A percentile compares a stretch with the other conserved stretches of the same genome.
phyloP scores from a whole-genome alignment of 2,797 vertebrate species.

The Lithobates sylvaticus region DNA sequence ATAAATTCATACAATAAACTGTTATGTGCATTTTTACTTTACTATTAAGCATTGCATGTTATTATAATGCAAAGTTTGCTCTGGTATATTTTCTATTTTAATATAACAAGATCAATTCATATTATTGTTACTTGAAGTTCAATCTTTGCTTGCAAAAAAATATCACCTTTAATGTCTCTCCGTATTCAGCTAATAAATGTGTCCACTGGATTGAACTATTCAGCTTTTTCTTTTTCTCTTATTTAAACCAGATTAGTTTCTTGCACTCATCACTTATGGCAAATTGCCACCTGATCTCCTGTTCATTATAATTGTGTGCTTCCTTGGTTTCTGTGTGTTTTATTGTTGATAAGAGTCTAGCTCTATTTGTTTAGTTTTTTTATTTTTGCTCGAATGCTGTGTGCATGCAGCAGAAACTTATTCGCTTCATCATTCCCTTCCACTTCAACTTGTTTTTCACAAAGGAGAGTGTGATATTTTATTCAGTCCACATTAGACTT shows the following conservation, averaged over 20 bases:
- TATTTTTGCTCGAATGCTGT: not conserved
- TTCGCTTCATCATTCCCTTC: not conserved
- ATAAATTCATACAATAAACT: not conserved
- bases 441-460: constrained; percentile 27
- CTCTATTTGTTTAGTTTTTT: constrained; percentile 20
- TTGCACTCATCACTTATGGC: constrained; percentile 12
- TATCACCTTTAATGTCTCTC: constrained; percentile 21
- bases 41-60: not conserved
- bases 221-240: not conserved
- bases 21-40: constrained; percentile 8
- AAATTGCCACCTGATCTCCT: constrained; percentile 33
- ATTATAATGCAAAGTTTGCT: constrained; percentile 10
- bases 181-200: constrained; percentile 38
- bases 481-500: constrained; percentile 18
- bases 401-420: constrained; percentile 7
- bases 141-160: constrained; percentile 19
- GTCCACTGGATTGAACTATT: constrained; percentile 7
- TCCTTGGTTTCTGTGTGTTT: not conserved
- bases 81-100: constrained; percentile 17
- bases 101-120: constrained; percentile 48
- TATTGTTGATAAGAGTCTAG: constrained; percentile 14
- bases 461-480: constrained; percentile 15
- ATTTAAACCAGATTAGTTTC: constrained; percentile 37
- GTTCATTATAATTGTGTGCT: constrained; percentile 27
- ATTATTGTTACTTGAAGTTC: constrained; percentile 41